A percentile compares a stretch with the other conserved stretches of the same genome.
phyloP scores from a whole-genome alignment of 2,113 vertebrate species.

The Sebastes schlegelii region DNA sequence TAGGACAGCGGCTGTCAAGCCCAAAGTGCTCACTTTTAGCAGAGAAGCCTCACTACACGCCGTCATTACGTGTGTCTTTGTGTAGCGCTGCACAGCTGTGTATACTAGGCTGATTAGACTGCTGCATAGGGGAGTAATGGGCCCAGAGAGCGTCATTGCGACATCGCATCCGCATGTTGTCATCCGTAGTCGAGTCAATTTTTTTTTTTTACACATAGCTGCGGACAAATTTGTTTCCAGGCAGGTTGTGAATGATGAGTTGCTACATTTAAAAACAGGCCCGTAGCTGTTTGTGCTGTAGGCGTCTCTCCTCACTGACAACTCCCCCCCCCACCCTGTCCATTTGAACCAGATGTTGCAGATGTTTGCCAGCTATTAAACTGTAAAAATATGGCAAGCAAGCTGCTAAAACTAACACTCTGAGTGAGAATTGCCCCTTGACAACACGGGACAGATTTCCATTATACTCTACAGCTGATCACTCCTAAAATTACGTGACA shows the following conservation, averaged over 20 bases:
- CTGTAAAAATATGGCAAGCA: constrained; percentile 65
- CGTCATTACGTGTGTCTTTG: constrained; percentile 48
- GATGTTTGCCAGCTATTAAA: constrained; percentile 74
- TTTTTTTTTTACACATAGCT: constrained; percentile 32
- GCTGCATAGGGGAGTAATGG: constrained; percentile 2
- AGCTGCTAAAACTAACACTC: constrained; percentile 72
- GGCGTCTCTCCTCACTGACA: constrained; percentile 57
- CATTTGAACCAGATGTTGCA: constrained; percentile 76
- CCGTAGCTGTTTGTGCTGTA: constrained; percentile 57
- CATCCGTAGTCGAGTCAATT: constrained; percentile 7
- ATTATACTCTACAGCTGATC: constrained; percentile 64
- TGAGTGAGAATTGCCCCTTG: constrained; percentile 62
- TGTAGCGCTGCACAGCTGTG: constrained; percentile 59
- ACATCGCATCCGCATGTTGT: constrained; percentile 42
- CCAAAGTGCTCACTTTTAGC: constrained; percentile 13
- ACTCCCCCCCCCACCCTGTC: constrained; percentile 14
- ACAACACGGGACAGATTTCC: constrained; percentile 57
- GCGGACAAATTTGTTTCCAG: constrained; percentile 50
- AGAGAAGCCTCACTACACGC: constrained; percentile 13
- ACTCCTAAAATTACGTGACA: constrained; percentile 48
- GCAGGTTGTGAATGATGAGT: constrained; percentile 52
- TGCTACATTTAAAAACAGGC: constrained; percentile 53
- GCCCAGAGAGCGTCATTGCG: constrained; percentile 12
- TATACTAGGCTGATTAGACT: constrained; percentile 27
- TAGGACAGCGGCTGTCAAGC: constrained; percentile 20